A percentile compares a stretch with the other conserved stretches of the same genome.
phyloP scores from a whole-genome alignment of 2,888 invertebrate genomes.

The Lepidochrysops patricia region DNA sequence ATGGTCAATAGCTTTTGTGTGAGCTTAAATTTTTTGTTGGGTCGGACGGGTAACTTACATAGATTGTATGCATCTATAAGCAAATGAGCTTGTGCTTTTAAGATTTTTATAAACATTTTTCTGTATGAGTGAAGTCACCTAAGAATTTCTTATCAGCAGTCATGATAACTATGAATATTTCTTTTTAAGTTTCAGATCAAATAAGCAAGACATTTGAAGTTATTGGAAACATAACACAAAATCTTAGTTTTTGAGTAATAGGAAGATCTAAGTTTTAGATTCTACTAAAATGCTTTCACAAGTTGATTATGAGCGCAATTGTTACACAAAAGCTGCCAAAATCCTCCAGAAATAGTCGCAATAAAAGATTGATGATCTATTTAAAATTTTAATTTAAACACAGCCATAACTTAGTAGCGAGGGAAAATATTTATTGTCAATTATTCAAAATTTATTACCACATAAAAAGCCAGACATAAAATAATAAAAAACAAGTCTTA shows the following conservation, averaged over 20 bases:
- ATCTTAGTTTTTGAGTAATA: no score
- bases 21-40: conserved; percentile 9
- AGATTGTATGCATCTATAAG: no score
- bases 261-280: no score
- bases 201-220: no score
- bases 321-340: not conserved
- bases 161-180: no score
- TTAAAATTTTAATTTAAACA: not conserved
- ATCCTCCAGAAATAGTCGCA: not conserved
- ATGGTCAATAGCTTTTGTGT: conserved; percentile 13
- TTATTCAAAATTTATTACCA: not conserved
- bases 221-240: no score
- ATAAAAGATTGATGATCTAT: not conserved
- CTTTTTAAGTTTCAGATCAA: no score
- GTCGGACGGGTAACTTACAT: not conserved
- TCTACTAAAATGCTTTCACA: no score
- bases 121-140: no score
- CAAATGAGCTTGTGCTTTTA: no score
- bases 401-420: not conserved
- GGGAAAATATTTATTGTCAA: not conserved
- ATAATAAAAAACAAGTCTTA: not conserved
- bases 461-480: not conserved
- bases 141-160: no score
- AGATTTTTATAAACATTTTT: not conserved
- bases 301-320: no score